Conservation (phyloP, 2,888 invertebrate genomes). For the Taphrorychus bicolor region DNA sequence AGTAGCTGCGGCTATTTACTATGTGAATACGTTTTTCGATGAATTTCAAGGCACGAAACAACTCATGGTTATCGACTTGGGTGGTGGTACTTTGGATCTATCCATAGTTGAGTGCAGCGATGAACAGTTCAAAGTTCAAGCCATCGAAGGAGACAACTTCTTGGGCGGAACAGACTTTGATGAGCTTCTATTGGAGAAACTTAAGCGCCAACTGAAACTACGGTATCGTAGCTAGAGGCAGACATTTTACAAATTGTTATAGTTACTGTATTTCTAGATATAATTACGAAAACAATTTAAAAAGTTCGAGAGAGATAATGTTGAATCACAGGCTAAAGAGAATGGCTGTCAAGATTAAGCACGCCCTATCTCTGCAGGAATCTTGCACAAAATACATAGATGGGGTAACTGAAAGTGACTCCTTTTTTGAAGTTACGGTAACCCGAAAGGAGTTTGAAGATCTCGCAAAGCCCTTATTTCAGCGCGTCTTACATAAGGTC, state of each 20-base stretch:
- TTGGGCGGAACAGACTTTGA: not conserved
- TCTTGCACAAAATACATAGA: not conserved
- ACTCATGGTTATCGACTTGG: constrained; percentile 45
- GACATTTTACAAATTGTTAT: too few relatives aligned
- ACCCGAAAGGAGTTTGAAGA: not conserved
- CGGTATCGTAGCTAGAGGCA: not conserved
- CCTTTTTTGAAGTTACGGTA: not conserved
- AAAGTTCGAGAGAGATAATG: too few relatives aligned
- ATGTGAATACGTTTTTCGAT: constrained; percentile 19
- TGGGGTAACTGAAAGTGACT: not conserved
- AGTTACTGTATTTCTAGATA: too few relatives aligned
- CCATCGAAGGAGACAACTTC: not conserved
- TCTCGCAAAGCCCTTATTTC: not conserved
- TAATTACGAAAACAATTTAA: too few relatives aligned
- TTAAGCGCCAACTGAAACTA: not conserved
- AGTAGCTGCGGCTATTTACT: constrained; percentile 44
- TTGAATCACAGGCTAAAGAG: too few relatives aligned
- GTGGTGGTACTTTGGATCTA: constrained; percentile 47
- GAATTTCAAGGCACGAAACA: constrained; percentile 27
- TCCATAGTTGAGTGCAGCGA: constrained; percentile 41
- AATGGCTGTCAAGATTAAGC: too few relatives aligned
- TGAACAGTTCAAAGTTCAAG: constrained; percentile 10
- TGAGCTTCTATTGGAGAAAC: not conserved
- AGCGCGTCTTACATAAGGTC: not conserved
- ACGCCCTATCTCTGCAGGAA: not conserved